A percentile compares a stretch with the other conserved stretches of the same genome.
These are phyloP conservation scores for Fulmarus glacialis DNA, from an alignment of 2,113 vertebrate genomes.

Conservation along the genomic window DNA sequence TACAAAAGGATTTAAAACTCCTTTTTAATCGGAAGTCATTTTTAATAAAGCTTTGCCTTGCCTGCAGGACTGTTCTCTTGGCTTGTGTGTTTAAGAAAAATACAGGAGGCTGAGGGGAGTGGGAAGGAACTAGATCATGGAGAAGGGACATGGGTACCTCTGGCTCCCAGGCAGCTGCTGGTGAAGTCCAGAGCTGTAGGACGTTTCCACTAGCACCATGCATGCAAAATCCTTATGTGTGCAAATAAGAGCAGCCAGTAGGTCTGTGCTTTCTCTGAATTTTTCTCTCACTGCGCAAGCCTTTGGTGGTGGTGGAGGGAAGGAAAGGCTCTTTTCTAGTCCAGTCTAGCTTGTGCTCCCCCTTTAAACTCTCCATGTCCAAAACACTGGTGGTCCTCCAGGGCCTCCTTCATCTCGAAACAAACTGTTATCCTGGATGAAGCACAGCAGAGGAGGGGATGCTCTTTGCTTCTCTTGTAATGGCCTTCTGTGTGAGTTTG, in stretches of 20 bases:
- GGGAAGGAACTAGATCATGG: background rate
- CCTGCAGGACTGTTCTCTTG: background rate
- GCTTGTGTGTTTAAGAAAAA: background rate
- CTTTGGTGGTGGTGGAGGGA: background rate
- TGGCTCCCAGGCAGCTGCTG: background rate
- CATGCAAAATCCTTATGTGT: rapidly evolving
- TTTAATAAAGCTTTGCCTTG: constrained; percentile 27
- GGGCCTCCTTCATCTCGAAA: background rate
- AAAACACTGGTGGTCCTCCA: background rate
- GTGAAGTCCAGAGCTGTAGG: background rate
- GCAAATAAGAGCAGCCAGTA: background rate
- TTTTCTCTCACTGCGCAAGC: background rate
- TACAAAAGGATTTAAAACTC: constrained; percentile 33
- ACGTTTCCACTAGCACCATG: background rate
- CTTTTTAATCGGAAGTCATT: background rate
- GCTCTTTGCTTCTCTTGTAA: background rate
- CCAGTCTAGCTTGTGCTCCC: background rate
- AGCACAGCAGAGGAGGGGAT: background rate
- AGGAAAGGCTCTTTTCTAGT: background rate
- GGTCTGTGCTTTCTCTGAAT: background rate
- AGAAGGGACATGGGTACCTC: background rate
- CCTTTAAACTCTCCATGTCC: background rate
- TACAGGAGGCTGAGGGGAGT: background rate
- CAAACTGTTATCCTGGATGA: background rate
- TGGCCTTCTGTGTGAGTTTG: background rate